These are phyloP conservation scores for Leptoteleia sp. DNA, from an alignment of 1,140 invertebrate genomes.

Conservation along the genomic window DNA sequence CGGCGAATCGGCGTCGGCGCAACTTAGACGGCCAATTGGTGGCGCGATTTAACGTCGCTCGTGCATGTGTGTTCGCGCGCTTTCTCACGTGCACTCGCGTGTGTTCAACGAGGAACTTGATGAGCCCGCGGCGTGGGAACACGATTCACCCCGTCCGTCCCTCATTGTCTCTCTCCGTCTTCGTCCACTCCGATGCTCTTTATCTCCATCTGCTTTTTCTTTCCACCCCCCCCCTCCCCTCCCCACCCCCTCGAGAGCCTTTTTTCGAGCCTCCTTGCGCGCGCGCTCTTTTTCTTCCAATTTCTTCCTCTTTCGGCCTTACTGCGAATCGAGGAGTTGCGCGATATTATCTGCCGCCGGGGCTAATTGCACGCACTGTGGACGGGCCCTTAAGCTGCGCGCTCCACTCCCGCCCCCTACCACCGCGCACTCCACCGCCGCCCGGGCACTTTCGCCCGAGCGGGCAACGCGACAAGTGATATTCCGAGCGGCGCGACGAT, in stretches of 20 bases:
- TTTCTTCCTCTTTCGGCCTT: constrained; percentile 27
- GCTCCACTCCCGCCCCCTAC: not conserved
- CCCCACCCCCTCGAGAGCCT: constrained; percentile 13
- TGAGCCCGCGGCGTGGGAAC: constrained; percentile 71
- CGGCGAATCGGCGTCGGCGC: too few relatives aligned
- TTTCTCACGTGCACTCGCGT: constrained; percentile 68
- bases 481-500: not conserved
- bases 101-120: constrained; percentile 67
- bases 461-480: not conserved
- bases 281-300: constrained; percentile 33
- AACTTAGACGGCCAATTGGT: constrained; percentile 67
- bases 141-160: constrained; percentile 63
- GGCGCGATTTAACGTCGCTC: constrained; percentile 57
- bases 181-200: constrained; percentile 41
- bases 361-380: constrained; percentile 38
- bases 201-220: constrained; percentile 41
- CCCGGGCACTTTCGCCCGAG: constrained; percentile 12
- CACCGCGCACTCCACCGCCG: too few relatives aligned
- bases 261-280: constrained; percentile 24
- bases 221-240: too few relatives aligned
- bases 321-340: constrained; percentile 29
- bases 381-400: not conserved
- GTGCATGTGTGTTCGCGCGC: constrained; percentile 67
- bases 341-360: constrained; percentile 34
- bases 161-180: too few relatives aligned